Base-by-base conservation (phyloP, 1,140 invertebrate genomes). In the Cotesia chilonis region DNA sequence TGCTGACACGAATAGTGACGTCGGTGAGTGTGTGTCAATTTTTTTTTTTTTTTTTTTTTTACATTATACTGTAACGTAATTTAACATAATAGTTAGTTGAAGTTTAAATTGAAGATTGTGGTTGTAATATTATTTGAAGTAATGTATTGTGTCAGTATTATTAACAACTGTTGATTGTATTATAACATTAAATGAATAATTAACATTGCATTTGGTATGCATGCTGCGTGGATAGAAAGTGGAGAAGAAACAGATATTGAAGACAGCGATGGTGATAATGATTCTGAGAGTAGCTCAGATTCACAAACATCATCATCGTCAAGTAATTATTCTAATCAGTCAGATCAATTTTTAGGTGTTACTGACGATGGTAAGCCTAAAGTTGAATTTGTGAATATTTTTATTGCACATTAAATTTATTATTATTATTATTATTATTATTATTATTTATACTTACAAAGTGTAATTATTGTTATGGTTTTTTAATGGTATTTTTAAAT, bases 201-300 rank as follows among this genome's bases (percentile, higher is more conserved):
- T 68, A 4, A 55, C 63, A 36, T 63, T 47, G 41, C 41, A 70
- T 76, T 76, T 76, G 59, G 66, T 76, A 55, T 71, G 75, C 75
- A 81, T 81, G 85, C 85, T 85, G 85, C 85, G 81, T 85, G 85
- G 84, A 86, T 82, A 86, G 85, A 87, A 83, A 85, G 83, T 76
- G 83, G 78, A 78, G 82, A 77, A 81, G 86, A 88, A 79, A 82
- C 84, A 75, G 82, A 87, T 80, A 85, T 82, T 80, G 87, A 86
- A 80, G 80, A 79, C 78, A 88, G 86, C 80, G 84, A 87, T 78
- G 81, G 83, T 82, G 83, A 87, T 78, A 82, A 83, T 86, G 87
- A 87, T 81, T 87, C 87, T 85, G 87, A 88, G 83, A 85, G 80
- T 84, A 87, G 82, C 83, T 87, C 85, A 85, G 84, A 87, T 79